phyloP scores from a whole-genome alignment of 1,140 invertebrate species.

The Harpegnathos saltator region DNA sequence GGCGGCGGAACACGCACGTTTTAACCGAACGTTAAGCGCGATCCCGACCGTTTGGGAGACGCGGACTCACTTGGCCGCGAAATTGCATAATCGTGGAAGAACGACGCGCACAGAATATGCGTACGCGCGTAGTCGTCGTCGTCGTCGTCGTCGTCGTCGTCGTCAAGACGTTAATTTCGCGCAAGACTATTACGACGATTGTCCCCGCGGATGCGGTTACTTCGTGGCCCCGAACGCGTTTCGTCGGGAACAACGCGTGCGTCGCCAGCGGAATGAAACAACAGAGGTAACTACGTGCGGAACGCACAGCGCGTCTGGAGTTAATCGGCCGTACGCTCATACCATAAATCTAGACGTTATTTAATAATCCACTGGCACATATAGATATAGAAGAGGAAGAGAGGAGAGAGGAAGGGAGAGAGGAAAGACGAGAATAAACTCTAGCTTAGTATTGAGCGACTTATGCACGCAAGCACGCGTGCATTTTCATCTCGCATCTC shows the following conservation, averaged over 20 bases:
- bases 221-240: constrained; percentile 24
- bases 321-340: constrained; percentile 7
- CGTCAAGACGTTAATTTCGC: constrained; percentile 45
- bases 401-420: too few species aligned
- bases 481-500: too few species aligned
- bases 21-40: neutral
- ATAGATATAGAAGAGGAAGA: too few species aligned
- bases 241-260: constrained; percentile 40
- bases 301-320: constrained; percentile 14
- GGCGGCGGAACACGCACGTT: too few species aligned
- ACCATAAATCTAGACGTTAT: constrained; percentile 30
- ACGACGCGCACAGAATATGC: too few species aligned
- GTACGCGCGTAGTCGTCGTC: neutral
- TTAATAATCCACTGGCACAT: constrained; percentile 49
- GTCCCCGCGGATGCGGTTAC: constrained; percentile 37
- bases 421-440: too few species aligned
- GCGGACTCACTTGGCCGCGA: neutral
- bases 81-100: constrained; percentile 31
- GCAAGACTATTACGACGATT: constrained; percentile 42
- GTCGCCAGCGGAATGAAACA: constrained; percentile 27
- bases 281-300: constrained; percentile 28
- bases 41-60: neutral
- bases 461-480: too few species aligned
- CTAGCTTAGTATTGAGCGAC: too few species aligned
- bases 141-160: neutral